Conservation (phyloP, 2,888 invertebrate genomes). For the Stenoptilia bipunctidactyla region DNA sequence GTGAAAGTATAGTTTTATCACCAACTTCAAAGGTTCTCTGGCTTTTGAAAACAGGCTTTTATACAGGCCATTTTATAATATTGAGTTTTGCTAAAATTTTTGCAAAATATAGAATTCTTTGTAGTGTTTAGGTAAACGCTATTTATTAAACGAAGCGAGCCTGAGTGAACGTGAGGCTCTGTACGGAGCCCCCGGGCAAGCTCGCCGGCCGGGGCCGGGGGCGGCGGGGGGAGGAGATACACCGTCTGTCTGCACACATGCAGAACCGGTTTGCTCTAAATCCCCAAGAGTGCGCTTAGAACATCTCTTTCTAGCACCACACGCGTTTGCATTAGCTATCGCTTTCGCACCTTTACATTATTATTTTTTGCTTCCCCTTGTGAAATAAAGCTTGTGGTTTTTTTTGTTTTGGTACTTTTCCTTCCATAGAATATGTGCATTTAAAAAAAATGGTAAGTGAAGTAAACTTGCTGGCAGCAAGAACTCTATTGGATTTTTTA, state of each 20-base stretch:
- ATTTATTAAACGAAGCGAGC: too few species aligned
- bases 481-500: too few species aligned
- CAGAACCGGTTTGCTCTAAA: constrained; percentile 64
- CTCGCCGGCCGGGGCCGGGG: constrained; percentile 57
- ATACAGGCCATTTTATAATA: too few species aligned
- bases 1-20: too few species aligned
- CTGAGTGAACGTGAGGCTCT: too few species aligned
- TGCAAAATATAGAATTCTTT: too few species aligned
- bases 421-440: constrained; percentile 40
- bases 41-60: too few species aligned
- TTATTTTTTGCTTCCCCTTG: constrained; percentile 60
- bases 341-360: constrained; percentile 60
- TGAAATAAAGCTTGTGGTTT: constrained; percentile 58
- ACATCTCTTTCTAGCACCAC: constrained; percentile 49
- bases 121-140: too few species aligned
- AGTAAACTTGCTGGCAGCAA: not conserved
- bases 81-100: too few species aligned
- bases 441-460: constrained; percentile 33
- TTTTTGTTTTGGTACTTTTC: constrained; percentile 48
- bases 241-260: constrained; percentile 62
- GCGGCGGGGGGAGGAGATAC: constrained; percentile 55
- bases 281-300: constrained; percentile 54
- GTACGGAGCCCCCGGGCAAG: constrained; percentile 40
- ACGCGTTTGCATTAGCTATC: constrained; percentile 51
- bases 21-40: too few species aligned